These are phyloP conservation scores for Peribatodes rhomboidaria DNA, from an alignment of 2,888 invertebrate genomes.

Conservation along the genomic window DNA sequence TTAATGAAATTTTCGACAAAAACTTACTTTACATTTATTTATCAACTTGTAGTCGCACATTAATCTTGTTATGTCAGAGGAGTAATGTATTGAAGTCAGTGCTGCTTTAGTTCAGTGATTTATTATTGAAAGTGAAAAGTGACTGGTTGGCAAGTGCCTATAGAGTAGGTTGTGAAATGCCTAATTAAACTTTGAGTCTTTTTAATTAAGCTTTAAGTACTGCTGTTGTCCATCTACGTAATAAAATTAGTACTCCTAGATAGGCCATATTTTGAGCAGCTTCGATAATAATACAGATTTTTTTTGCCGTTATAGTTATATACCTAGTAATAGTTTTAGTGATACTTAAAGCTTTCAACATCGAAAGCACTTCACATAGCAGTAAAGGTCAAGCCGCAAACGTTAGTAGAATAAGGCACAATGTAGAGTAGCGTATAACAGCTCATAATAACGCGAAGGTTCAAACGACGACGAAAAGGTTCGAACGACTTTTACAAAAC, in stretches of 20 bases:
- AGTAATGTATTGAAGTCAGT: slow-evolving; percentile 22
- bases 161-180: not conserved
- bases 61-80: slow-evolving; percentile 30
- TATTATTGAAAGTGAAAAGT: slow-evolving; percentile 20
- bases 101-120: slow-evolving; percentile 18
- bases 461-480: no score
- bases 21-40: slow-evolving; percentile 1
- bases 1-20: slow-evolving; percentile 44
- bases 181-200: not conserved
- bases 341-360: slow-evolving; percentile 12
- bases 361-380: not conserved
- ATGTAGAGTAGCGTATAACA: slow-evolving; percentile 6
- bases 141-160: not conserved
- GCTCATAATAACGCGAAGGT: slow-evolving; percentile 12
- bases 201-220: no score
- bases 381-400: slow-evolving; percentile 10
- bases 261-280: no score
- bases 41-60: slow-evolving; percentile 7
- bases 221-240: no score
- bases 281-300: no score
- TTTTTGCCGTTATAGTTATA: not conserved
- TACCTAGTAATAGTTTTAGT: not conserved
- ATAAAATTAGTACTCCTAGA: no score
- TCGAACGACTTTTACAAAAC: slow-evolving; percentile 33
- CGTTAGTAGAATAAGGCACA: not conserved